These are phyloP conservation scores for Paragorgia papillata DNA, from an alignment of 92 coral and sea anemone species.

Conservation along the genomic window DNA sequence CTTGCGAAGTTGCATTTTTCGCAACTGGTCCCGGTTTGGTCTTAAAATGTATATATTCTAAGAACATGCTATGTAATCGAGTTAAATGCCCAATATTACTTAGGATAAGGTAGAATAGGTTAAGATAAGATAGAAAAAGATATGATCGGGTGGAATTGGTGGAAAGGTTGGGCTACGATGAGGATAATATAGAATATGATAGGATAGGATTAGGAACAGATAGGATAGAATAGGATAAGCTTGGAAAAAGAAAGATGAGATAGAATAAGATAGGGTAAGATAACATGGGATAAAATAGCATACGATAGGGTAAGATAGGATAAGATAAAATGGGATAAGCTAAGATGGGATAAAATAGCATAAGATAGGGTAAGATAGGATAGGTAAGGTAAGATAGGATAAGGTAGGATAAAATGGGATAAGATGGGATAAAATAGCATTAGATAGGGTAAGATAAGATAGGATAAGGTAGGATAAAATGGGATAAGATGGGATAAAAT, in stretches of 20 bases:
- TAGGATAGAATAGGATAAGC: neutral
- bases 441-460: neutral
- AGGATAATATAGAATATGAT: neutral
- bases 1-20: too few relatives aligned
- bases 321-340: neutral
- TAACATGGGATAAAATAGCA: neutral
- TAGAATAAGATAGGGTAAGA: neutral
- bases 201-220: neutral
- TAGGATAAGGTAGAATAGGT: too few relatives aligned
- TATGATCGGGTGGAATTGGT: too few relatives aligned
- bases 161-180: too few relatives aligned
- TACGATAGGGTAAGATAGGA: neutral
- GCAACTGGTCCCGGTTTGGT: too few relatives aligned
- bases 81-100: too few relatives aligned
- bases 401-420: neutral
- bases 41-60: too few relatives aligned
- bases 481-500: neutral
- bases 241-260: neutral
- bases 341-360: neutral
- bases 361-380: neutral
- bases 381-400: neutral
- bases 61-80: too few relatives aligned
- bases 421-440: neutral
- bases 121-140: too few relatives aligned
- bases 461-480: neutral